Evolutionary conservation across 1,140 invertebrate genomes (phyloP), one percentile per base, ranked within the genome.

Genomic region (Scaptomyza graminum): DNA sequence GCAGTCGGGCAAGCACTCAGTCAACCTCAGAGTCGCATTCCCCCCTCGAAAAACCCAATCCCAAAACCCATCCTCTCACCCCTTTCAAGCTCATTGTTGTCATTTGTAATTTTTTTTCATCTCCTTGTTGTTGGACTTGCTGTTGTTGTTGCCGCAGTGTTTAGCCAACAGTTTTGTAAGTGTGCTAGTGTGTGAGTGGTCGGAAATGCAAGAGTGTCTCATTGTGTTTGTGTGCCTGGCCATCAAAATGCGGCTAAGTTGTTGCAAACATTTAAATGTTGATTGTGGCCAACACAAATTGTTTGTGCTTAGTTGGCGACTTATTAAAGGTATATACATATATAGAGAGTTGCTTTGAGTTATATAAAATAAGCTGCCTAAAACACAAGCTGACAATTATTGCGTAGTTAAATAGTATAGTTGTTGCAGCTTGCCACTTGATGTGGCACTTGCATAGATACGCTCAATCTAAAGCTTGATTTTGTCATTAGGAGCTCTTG

Each of bases 181-280:
- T 66, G 15, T 22, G 43, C 18, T 2, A 22, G 18, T 79, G 49
- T 65, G 13, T 43, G 59, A 55, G 76, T 43, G 72, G 77, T 43
- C 71, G 82, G 83, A 87, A 88, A 88, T 75, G 71, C 78, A 73
- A 87, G 80, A 76, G 82, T 88, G 82, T 85, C 78, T 72, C 78
- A 78, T 82, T 87, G 82, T 85, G 70, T 72, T 50, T 46, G 57
- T 46, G 57, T 65, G 25, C 69, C 52, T 44, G 79, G 64, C 69
- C 74, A 81, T 83, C 76, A 80, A 77, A 82, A 64, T 81, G 76
- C 76, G 67, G 74, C 64, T 78, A 88, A 85, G 78, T 87, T 87
- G 77, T 80, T 78, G 82, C 63, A 79, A 87, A 87, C 75, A 81
- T 78, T 87, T 87, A 87, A 88, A 76, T 76, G 70, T 63, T 73